Percentiles rank a stretch among this genome's conserved stretches.
These are phyloP conservation scores for Nymphalis polychloros DNA, from an alignment of 2,888 invertebrate genomes.

Conservation along the genomic window DNA sequence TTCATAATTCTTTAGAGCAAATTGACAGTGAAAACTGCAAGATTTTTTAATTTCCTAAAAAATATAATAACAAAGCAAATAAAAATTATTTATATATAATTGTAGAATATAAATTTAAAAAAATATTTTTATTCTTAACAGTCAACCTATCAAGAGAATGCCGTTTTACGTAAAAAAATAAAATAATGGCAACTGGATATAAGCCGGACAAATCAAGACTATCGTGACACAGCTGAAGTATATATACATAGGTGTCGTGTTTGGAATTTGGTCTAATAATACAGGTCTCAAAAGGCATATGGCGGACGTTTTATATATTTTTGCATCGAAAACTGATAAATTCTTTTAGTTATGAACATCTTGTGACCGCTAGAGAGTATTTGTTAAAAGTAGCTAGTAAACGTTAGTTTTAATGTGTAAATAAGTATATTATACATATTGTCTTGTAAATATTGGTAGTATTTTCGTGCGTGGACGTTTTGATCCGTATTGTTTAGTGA, in stretches of 20 bases:
- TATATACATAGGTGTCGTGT: constrained; percentile 27
- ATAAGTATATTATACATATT: constrained; percentile 79
- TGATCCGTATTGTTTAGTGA: constrained; percentile 81
- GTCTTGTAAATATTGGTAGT: constrained; percentile 80
- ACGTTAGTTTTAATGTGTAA: constrained; percentile 80
- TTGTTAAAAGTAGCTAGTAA: constrained; percentile 80
- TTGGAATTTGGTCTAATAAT: constrained; percentile 53
- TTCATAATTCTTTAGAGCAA: too few relatives aligned
- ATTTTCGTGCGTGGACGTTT: constrained; percentile 82
- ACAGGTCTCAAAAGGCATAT: constrained; percentile 81
- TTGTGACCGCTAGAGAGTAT: constrained; percentile 80
- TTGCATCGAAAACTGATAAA: constrained; percentile 82
- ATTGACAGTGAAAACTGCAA: too few relatives aligned
- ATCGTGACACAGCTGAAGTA: constrained; percentile 27
- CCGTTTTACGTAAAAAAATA: constrained; percentile 57
- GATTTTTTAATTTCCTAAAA: not conserved
- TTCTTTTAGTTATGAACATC: constrained; percentile 82
- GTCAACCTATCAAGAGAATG: constrained; percentile 49
- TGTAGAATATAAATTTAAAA: not conserved
- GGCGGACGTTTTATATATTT: constrained; percentile 83
- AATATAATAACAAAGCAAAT: not conserved
- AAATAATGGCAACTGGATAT: constrained; percentile 73
- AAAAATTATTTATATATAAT: not conserved
- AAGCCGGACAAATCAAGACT: constrained; percentile 53
- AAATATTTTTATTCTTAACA: constrained; percentile 12